phyloP scores from a whole-genome alignment of 1,140 invertebrate genomes.

The Neodiprion pinetum region DNA sequence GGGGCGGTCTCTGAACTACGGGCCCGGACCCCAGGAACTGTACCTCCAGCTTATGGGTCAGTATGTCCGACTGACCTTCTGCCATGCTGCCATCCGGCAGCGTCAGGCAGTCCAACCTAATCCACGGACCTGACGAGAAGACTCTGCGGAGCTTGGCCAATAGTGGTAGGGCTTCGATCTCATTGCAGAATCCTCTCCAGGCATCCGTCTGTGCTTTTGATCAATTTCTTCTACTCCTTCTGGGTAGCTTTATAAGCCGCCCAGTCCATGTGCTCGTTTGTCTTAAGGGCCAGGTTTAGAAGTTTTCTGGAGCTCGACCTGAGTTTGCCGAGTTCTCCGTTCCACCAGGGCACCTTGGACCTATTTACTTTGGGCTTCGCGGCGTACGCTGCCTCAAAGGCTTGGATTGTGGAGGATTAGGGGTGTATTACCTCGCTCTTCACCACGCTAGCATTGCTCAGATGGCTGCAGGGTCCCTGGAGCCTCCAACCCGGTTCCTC shows the following conservation, averaged over 20 bases:
- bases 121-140: conserved; percentile 10
- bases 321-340: neutral
- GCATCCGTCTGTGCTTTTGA: conserved; percentile 14
- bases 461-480: neutral
- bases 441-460: neutral
- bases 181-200: conserved; percentile 9
- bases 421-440: neutral
- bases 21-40: conserved; percentile 14
- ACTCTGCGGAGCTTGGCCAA: conserved; percentile 19
- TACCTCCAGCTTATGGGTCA: conserved; percentile 5
- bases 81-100: no score
- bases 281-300: conserved; percentile 13
- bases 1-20: neutral
- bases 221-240: conserved; percentile 16
- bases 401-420: neutral
- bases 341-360: conserved; percentile 3
- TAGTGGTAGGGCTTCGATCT: neutral
- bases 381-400: neutral
- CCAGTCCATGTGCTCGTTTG: neutral
- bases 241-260: neutral
- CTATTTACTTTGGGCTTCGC: neutral
- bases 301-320: conserved; percentile 8
- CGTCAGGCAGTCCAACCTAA: no score
- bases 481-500: neutral
- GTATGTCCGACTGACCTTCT: no score